Base-by-base conservation (phyloP, 2,888 invertebrate species). In the Plagiodera versicolora region DNA sequence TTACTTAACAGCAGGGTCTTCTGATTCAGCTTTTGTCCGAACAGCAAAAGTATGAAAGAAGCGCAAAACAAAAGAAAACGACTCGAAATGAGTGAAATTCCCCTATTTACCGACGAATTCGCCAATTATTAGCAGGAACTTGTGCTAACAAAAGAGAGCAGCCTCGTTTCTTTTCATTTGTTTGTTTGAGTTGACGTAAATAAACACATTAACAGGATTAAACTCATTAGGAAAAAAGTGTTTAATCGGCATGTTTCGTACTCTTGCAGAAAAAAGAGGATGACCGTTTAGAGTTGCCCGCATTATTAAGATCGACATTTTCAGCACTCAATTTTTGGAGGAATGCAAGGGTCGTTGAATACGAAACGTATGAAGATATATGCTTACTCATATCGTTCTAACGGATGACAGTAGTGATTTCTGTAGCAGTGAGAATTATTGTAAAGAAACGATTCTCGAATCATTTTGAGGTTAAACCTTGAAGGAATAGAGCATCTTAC, bases 171-270 rank as follows among this genome's bases (percentile, higher is more conserved):
- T 47, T 14, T 18, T 49, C 49, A 46, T 20, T 45, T 47, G 56
- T 52, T 59, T 63, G 56, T 59, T 63, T 56, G 59, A 63, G 62
- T 63, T 59, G 46, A 56, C 59, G 55, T 49, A 58, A 60, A 66
- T 66, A 66, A 66, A 66, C 63, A 66, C 66, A 66, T 65, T 65
- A 64, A 61, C 64, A 56, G 63, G 63, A 63, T 67, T 63, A 65
- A 67, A 67, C 64, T 63, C 64, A 63, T 64, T 65, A 65, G 59
- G 56, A 57, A 51, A 56, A 58, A 63, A 63, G 58, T 56, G 64
- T 65, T 61, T 65, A 61, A 65, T 67, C 65, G 63, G 67, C 67
- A 61, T 61, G 62, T 63, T 64, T 61, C 57, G 55, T 61, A 14
- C 39, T 6, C 39, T 63, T 51, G 63, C 53, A 55, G 55, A 64